phyloP scores from a whole-genome alignment of 2,797 vertebrate genomes.

The Pangasius larnaudii region DNA sequence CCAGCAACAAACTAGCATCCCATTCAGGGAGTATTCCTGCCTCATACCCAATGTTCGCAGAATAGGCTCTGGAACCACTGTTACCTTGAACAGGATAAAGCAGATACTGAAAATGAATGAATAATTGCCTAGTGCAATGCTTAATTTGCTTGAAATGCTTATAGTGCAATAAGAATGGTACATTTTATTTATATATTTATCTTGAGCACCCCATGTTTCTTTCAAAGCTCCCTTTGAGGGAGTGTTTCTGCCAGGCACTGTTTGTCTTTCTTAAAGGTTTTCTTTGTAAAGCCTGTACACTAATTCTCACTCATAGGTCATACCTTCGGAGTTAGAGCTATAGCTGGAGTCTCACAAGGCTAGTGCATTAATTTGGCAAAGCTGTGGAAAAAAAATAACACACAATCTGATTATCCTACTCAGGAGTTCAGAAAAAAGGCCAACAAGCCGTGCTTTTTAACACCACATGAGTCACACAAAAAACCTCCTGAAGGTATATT shows the following conservation, averaged over 20 bases:
- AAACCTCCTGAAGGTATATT: background rate
- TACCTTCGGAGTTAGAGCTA: conserved; percentile 40
- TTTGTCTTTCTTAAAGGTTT: conserved; percentile 24
- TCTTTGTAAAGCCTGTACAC: conserved; percentile 12
- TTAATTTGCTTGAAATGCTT: background rate
- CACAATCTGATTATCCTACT: conserved; percentile 56
- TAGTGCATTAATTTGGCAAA: conserved; percentile 28
- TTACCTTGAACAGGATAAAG: background rate
- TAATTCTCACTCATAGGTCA: conserved; percentile 49
- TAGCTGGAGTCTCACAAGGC: conserved; percentile 32
- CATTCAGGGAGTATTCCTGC: background rate
- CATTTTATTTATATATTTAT: background rate
- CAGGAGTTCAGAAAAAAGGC: conserved; percentile 32
- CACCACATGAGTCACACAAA: background rate
- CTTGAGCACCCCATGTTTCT: background rate
- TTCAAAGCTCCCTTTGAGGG: conserved; percentile 3
- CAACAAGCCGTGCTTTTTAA: background rate
- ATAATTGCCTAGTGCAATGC: background rate
- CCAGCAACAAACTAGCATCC: background rate
- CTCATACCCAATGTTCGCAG: background rate
- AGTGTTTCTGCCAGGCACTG: background rate
- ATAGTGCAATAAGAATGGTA: background rate
- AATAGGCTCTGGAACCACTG: background rate
- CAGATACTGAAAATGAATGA: background rate
- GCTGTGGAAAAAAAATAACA: conserved; percentile 43